These are phyloP conservation scores for Potamilus streckersoni DNA, from an alignment of 1,140 invertebrate genomes.

Conservation along the genomic window DNA sequence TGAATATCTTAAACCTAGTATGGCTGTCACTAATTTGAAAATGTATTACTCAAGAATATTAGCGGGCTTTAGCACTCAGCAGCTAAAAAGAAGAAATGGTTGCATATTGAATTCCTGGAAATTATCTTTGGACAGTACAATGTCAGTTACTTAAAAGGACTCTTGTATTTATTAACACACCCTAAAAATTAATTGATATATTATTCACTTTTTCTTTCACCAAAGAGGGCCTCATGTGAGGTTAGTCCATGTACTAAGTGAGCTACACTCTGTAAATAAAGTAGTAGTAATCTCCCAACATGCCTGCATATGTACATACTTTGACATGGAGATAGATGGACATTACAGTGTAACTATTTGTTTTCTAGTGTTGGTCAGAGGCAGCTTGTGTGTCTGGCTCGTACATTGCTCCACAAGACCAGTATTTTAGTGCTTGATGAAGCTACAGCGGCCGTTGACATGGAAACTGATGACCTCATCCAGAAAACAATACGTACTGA, in stretches of 20 bases:
- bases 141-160: no score
- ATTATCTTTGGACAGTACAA: no score
- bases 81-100: no score
- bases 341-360: background rate
- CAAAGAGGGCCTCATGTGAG: background rate
- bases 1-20: no score
- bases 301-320: background rate
- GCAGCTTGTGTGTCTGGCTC: constrained; percentile 69
- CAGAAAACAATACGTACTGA: constrained; percentile 60
- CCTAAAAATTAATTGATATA: no score
- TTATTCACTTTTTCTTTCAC: background rate
- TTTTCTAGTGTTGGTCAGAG: constrained; percentile 69
- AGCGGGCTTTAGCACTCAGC: no score
- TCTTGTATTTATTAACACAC: no score
- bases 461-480: constrained; percentile 64
- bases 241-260: no score
- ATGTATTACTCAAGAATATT: no score
- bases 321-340: background rate
- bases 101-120: no score
- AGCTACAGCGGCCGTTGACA: constrained; percentile 64
- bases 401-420: constrained; percentile 70
- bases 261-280: background rate
- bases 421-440: constrained; percentile 81
- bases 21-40: no score
- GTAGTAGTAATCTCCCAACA: no score